Percentiles rank a stretch among this genome's conserved stretches.
These are phyloP conservation scores for Mystacornis crossleyi DNA, from an alignment of 2,113 vertebrate species.

Conservation along the genomic window DNA sequence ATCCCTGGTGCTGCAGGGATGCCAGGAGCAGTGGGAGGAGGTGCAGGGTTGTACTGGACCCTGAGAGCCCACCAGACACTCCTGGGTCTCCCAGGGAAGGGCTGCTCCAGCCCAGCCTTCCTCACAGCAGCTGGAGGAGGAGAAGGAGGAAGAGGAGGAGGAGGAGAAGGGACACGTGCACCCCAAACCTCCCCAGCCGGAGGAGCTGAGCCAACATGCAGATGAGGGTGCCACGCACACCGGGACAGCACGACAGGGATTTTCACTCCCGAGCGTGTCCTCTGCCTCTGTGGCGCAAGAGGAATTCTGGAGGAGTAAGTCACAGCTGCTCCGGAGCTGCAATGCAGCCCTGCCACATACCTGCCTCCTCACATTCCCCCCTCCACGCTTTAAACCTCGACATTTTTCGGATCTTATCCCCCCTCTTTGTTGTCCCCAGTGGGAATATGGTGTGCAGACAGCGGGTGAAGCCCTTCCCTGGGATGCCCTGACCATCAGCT, in stretches of 20 bases:
- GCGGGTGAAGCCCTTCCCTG: not conserved
- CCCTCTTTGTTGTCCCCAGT: not conserved
- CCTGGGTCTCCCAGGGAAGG: not conserved
- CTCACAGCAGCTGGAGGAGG: fast-evolving
- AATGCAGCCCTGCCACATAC: conserved; percentile 53
- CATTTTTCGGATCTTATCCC: conserved; percentile 21
- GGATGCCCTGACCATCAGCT: not conserved
- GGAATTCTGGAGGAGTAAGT: conserved; percentile 53
- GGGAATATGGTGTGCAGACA: not conserved
- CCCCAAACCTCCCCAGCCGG: not conserved
- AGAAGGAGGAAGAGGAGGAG: not conserved
- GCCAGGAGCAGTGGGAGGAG: not conserved
- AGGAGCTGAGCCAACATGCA: conserved; percentile 49
- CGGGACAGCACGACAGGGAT: not conserved
- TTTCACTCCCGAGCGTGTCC: conserved; percentile 31
- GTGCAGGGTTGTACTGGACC: not conserved
- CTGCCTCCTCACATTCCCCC: not conserved
- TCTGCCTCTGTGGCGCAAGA: conserved; percentile 14
- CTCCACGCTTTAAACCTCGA: not conserved
- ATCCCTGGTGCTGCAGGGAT: not conserved
- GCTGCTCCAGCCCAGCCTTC: not conserved
- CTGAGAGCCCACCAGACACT: not conserved
- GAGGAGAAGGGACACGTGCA: not conserved
- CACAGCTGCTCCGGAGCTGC: conserved; percentile 14
- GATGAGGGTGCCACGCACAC: not conserved